phyloP scores from a whole-genome alignment of 2,888 invertebrate species.

The Ophion ellenae region DNA sequence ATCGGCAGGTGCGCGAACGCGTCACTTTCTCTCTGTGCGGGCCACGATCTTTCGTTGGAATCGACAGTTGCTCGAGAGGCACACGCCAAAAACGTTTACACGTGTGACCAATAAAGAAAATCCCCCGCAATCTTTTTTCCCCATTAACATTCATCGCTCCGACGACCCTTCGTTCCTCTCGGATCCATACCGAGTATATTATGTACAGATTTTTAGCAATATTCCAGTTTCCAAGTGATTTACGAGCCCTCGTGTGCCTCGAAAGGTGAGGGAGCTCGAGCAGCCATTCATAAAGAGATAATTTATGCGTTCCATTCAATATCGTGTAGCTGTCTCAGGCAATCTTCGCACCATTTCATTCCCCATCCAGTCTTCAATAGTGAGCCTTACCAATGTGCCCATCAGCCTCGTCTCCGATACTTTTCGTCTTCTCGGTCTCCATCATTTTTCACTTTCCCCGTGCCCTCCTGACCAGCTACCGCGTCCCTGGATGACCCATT shows the following conservation, averaged over 20 bases:
- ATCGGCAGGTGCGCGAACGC: slow-evolving; percentile 44
- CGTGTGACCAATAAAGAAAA: slow-evolving; percentile 41
- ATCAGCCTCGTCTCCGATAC: slow-evolving; percentile 46
- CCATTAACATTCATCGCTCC: slow-evolving; percentile 24
- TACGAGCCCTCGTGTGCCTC: slow-evolving; percentile 66
- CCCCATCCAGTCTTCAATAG: slow-evolving; percentile 50
- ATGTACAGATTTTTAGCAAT: slow-evolving; percentile 6
- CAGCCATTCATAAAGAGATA: slow-evolving; percentile 75
- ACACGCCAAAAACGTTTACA: slow-evolving; percentile 14
- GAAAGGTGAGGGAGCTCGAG: slow-evolving; percentile 58
- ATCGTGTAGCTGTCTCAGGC: slow-evolving; percentile 45
- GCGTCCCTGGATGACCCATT: slow-evolving; percentile 52
- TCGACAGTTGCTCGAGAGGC: slow-evolving; percentile 11
- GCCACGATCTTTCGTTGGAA: slow-evolving; percentile 20
- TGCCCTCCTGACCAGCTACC: background rate
- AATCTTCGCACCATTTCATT: slow-evolving; percentile 40
- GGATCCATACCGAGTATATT: slow-evolving; percentile 39
- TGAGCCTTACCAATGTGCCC: slow-evolving; percentile 36
- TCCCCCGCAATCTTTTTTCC: slow-evolving; percentile 62
- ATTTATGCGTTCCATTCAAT: slow-evolving; percentile 74
- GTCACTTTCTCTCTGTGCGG: slow-evolving; percentile 56
- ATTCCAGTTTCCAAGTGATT: slow-evolving; percentile 70
- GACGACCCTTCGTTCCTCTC: background rate
- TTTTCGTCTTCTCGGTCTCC: slow-evolving; percentile 38
- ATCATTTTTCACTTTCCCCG: slow-evolving; percentile 61